A percentile compares a stretch with the other conserved stretches of the same genome.
Evolutionary conservation across 2,888 invertebrate species (phyloP).

Genomic region (Blera fallax): DNA sequence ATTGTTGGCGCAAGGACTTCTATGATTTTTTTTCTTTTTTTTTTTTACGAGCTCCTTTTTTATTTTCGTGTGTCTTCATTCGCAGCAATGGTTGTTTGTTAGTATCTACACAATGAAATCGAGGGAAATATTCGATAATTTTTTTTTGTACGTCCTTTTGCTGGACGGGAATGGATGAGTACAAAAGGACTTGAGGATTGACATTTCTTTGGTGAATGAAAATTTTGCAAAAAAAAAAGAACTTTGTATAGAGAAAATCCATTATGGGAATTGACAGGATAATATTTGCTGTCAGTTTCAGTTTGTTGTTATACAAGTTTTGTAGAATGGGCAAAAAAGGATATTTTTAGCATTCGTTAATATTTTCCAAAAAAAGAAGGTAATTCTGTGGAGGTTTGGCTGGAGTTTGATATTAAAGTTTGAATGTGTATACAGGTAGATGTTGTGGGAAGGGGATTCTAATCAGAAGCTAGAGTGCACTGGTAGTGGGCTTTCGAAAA

Average conservation of each 20-base stretch:
- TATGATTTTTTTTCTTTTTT: constrained; percentile 13
- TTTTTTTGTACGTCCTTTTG: constrained; percentile 41
- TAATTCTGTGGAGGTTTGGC: background rate
- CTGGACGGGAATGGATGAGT: constrained; percentile 56
- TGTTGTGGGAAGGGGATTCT: too few species aligned
- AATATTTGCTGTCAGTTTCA: constrained; percentile 82
- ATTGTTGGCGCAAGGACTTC: constrained; percentile 50
- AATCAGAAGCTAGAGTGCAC: too few species aligned
- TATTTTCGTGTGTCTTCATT: constrained; percentile 40
- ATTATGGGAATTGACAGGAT: constrained; percentile 81
- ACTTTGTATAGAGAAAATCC: constrained; percentile 75
- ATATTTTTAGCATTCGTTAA: constrained; percentile 31
- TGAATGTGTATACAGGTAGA: background rate
- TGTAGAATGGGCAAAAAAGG: constrained; percentile 40
- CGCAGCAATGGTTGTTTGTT: constrained; percentile 34
- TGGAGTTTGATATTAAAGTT: background rate
- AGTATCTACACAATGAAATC: constrained; percentile 34
- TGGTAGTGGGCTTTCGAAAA: too few species aligned
- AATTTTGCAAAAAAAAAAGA: constrained; percentile 28
- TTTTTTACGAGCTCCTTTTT: background rate
- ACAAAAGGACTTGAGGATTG: constrained; percentile 67
- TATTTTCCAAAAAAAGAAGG: background rate
- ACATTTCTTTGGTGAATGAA: constrained; percentile 65
- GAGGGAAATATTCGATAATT: constrained; percentile 49
- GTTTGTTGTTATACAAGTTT: constrained; percentile 67